These are phyloP conservation scores for Clamator glandarius DNA, from an alignment of 2,797 vertebrate genomes.

Conservation along the genomic window DNA sequence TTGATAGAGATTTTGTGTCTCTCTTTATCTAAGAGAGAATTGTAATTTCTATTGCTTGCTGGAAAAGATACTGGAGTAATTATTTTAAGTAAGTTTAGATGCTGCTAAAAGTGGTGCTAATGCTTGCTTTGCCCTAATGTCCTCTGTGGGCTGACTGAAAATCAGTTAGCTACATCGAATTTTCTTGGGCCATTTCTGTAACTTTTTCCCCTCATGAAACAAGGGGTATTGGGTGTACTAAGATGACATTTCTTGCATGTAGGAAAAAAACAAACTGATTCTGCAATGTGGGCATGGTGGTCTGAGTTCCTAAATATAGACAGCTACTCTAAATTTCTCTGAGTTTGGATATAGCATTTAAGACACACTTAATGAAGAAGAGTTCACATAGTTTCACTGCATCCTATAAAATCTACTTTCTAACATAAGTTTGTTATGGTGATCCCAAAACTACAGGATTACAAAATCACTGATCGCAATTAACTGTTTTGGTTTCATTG, in stretches of 20 bases:
- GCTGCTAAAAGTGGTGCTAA: slow-evolving; percentile 47
- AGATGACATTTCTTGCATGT: not conserved
- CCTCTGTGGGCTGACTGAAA: slow-evolving; percentile 40
- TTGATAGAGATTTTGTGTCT: slow-evolving; percentile 17
- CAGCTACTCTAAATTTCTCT: not conserved
- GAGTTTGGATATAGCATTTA: not conserved
- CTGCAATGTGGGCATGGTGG: not conserved
- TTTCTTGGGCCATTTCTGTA: not conserved
- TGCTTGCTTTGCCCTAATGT: slow-evolving; percentile 17
- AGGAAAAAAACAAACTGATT: not conserved
- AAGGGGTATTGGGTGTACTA: not conserved
- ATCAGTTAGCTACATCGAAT: not conserved
- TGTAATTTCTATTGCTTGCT: slow-evolving; percentile 1
- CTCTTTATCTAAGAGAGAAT: not conserved
- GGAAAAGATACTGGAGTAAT: slow-evolving; percentile 19
- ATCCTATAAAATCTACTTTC: not conserved
- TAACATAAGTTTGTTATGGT: not conserved
- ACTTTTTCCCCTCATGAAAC: not conserved
- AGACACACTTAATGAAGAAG: not conserved
- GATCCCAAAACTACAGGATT: not conserved
- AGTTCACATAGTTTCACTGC: not conserved
- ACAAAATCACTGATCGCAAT: not conserved
- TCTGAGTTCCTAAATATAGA: not conserved
- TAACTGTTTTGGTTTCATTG: not conserved
- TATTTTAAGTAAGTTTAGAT: slow-evolving; percentile 36